These are phyloP conservation scores for Drosophila guanche DNA, from an alignment of 1,140 invertebrate genomes.

Conservation along the genomic window DNA sequence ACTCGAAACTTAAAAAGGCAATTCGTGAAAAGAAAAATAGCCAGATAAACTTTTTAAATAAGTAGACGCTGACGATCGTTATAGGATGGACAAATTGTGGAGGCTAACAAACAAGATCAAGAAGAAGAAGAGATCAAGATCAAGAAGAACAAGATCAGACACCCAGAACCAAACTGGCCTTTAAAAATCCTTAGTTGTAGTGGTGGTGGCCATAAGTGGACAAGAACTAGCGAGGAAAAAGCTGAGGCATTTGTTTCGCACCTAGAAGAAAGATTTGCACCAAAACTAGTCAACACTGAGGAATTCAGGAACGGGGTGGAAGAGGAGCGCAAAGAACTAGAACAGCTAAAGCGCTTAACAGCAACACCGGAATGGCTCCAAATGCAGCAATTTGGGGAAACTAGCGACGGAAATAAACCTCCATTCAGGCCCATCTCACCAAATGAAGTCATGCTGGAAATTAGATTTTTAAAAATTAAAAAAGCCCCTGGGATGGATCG, in stretches of 20 bases:
- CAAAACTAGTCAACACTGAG: not conserved
- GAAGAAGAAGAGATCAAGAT: no score
- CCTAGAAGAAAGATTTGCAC: not conserved
- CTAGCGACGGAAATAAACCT: no score
- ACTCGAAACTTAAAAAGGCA: not conserved
- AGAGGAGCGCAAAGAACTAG: no score
- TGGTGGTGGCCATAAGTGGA: not conserved
- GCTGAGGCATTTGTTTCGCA: not conserved
- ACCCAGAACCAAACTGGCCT: slow-evolving; percentile 17
- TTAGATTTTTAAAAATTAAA: not conserved
- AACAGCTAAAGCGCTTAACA: no score
- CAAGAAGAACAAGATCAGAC: no score
- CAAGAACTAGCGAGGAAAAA: not conserved
- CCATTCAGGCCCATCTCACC: not conserved
- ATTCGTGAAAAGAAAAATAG: not conserved
- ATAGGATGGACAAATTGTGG: slow-evolving; percentile 20
- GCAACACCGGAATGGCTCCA: no score
- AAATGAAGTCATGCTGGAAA: not conserved
- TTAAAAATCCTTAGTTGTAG: not conserved
- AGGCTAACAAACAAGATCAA: slow-evolving; percentile 1
- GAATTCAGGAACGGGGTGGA: no score
- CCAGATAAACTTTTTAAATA: not conserved
- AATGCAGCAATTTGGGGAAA: no score
- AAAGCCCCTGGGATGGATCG: slow-evolving; percentile 14
- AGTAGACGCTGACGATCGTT: not conserved